A percentile compares a stretch with the other conserved stretches of the same genome.
Conservation (phyloP, 2,113 vertebrate species). For the Indicator indicator region DNA sequence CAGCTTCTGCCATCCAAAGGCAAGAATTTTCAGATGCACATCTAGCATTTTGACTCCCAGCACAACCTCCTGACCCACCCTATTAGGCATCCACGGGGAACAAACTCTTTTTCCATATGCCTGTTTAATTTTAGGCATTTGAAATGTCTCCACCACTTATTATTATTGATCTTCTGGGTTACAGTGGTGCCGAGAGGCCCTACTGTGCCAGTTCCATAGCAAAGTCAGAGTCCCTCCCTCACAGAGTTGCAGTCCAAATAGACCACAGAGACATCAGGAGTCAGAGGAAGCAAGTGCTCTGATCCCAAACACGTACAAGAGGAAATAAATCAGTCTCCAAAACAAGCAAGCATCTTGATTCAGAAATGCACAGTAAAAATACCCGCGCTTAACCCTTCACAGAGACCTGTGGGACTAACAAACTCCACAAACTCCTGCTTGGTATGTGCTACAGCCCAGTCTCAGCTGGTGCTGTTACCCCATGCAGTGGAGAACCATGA, state of each 20-base stretch:
- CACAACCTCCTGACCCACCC: background rate
- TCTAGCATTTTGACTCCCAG: background rate
- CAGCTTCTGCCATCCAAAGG: constrained; percentile 15
- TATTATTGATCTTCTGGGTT: constrained; percentile 29
- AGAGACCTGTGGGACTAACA: background rate
- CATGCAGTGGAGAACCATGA: background rate
- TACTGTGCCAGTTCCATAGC: background rate
- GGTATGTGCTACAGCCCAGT: background rate
- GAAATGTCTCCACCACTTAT: constrained; percentile 10
- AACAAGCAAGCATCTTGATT: background rate
- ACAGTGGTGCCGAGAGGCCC: background rate
- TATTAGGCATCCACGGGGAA: background rate
- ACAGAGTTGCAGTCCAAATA: background rate
- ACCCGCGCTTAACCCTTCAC: background rate
- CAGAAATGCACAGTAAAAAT: constrained; percentile 21
- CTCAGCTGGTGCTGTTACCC: background rate
- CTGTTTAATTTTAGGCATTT: constrained; percentile 28
- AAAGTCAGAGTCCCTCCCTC: background rate
- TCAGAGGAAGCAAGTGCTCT: constrained; percentile 46
- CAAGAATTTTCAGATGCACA: constrained; percentile 9
- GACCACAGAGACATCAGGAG: constrained; percentile 7
- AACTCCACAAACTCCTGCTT: background rate
- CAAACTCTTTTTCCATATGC: constrained; percentile 15
- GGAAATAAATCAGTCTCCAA: constrained; percentile 49
- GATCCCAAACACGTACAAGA: constrained; percentile 39